Percentiles rank a stretch among this genome's conserved stretches.
Conservation (phyloP, 1,140 invertebrate species). For the Orchesella cincta region DNA sequence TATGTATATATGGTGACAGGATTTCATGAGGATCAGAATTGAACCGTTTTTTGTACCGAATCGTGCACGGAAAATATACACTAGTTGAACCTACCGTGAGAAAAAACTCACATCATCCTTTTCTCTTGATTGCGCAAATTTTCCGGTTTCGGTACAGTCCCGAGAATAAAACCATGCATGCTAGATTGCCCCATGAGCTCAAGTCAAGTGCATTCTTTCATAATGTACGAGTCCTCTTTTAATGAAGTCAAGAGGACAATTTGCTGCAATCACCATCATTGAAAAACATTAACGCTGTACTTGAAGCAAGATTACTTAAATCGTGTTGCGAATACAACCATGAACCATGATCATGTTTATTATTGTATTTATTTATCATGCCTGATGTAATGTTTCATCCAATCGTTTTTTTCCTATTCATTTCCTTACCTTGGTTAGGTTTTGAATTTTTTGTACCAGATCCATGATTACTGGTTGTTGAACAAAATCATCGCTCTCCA, state of each 20-base stretch:
- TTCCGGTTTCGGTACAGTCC: not conserved
- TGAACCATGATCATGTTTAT: no score
- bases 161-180: no score
- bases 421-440: no score
- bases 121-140: not conserved
- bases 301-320: no score
- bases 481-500: not conserved
- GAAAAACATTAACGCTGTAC: no score
- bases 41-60: not conserved
- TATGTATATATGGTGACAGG: not conserved
- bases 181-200: no score
- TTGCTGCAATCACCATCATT: not conserved
- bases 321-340: no score
- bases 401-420: no score
- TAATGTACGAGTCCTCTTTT: not conserved
- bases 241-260: not conserved
- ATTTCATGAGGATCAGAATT: not conserved
- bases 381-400: no score
- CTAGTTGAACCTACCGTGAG: not conserved
- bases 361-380: no score
- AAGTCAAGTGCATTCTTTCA: no score
- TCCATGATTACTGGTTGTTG: slow-evolving; percentile 9
- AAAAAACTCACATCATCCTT: not conserved
- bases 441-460: no score
- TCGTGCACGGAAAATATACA: not conserved